Conservation (phyloP, 2,888 invertebrate species). For the Dusona sp. region DNA sequence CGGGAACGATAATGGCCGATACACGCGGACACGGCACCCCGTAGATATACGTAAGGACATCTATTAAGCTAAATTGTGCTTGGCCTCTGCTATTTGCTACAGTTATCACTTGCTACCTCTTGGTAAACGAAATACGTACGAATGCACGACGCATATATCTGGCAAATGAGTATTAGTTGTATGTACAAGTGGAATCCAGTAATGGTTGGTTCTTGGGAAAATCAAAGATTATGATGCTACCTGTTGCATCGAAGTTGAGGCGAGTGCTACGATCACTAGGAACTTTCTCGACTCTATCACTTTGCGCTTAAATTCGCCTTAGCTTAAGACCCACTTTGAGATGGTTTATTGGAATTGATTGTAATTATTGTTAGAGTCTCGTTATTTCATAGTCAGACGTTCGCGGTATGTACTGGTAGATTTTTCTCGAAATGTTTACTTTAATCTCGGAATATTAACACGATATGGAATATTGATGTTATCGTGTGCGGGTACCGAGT, state of each 20-base stretch:
- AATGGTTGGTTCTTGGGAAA: constrained; percentile 46
- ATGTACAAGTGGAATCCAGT: constrained; percentile 28
- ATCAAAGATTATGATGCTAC: constrained; percentile 50
- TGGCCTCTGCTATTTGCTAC: constrained; percentile 24
- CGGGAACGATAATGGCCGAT: constrained; percentile 63
- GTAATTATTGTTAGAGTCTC: constrained; percentile 42
- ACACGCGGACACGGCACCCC: constrained; percentile 49
- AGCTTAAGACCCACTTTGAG: constrained; percentile 20
- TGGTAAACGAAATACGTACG: constrained; percentile 37
- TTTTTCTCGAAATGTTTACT: constrained; percentile 4
- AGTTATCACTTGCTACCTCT: constrained; percentile 57
- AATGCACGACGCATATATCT: constrained; percentile 8
- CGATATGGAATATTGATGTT: constrained; percentile 14
- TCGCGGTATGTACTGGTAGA: neutral
- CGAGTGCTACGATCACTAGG: constrained; percentile 41
- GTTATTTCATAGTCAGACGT: constrained; percentile 19
- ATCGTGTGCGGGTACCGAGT: neutral
- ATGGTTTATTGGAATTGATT: constrained; percentile 48
- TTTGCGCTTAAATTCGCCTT: constrained; percentile 1
- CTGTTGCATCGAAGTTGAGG: constrained; percentile 37
- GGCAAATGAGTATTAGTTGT: constrained; percentile 13
- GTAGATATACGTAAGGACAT: constrained; percentile 21
- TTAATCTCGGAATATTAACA: neutral
- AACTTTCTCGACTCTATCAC: constrained; percentile 60
- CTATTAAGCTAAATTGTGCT: constrained; percentile 28